Base-by-base conservation (phyloP, 2,113 vertebrate genomes). In the Myotis lucifugus region DNA sequence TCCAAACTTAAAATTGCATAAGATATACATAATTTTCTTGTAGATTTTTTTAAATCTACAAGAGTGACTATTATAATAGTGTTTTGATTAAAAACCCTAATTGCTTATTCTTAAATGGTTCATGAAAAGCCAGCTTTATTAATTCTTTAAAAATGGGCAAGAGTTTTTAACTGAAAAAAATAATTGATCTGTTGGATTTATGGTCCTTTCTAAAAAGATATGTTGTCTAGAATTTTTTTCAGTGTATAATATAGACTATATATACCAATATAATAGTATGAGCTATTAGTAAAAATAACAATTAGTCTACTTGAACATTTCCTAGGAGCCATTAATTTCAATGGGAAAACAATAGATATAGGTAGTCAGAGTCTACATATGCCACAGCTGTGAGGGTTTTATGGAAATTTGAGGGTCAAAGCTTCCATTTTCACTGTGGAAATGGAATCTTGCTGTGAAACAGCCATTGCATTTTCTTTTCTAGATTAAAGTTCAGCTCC, bases 81-180 rank as follows among this genome's bases (percentile, higher is more conserved):
- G 7, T 54, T 91, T 84, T 66, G 46, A 61, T 70, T 66, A 7
- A 54, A 95, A 87, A 97, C 5, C 9, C 64, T 50, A 69, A 61
- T 64, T 81, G 37, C 12, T 86, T 90, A 54, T 85, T 94, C 15
- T 88, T 72, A 89, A 0, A 21, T 77, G 42, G 40, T 78, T 81
- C 34, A 69, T 74, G 77, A 95, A 88, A 94, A 93, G 67, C 27
- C 15, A 77, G 48, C 17, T 93, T 90, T 85, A 82, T 88, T 88
- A 69, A 90, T 93, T 93, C 32, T 83, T 88, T 61, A 66, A 92
- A 93, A 86, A 79, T 70, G n/a, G 29, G 15, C 27, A 91, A 96
- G 56, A 85, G 23, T 59, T 88, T 97, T 82, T 72, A 88, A 61
- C 59, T 61, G 59, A 27, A 95, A 94, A 50, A 25, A 34, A 40